A percentile compares a stretch with the other conserved stretches of the same genome.
phyloP scores from a whole-genome alignment of 2,113 vertebrate species.

The Suricata suricatta region DNA sequence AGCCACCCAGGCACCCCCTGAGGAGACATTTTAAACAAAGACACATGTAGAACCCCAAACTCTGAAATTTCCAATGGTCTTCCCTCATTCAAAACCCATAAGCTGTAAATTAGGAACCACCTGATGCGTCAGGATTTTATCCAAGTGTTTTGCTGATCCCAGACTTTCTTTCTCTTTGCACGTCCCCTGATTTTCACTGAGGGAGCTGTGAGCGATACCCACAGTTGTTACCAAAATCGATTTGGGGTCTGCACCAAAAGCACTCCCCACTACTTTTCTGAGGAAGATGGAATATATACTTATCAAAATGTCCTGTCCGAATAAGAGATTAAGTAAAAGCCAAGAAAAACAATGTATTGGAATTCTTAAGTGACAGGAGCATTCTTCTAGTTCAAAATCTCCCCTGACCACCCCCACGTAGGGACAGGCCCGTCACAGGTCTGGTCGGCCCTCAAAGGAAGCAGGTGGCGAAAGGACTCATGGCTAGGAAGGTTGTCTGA shows the following conservation, averaged over 20 bases:
- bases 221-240: neutral
- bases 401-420: neutral
- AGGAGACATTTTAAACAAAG: slow-evolving; percentile 15
- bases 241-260: neutral
- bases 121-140: neutral
- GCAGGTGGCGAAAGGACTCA: slow-evolving; percentile 21
- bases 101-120: neutral
- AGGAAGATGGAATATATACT: neutral
- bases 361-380: slow-evolving; percentile 40
- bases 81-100: slow-evolving; percentile 30
- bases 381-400: neutral
- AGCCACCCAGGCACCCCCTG: no score
- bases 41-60: slow-evolving; percentile 17
- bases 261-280: neutral
- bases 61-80: slow-evolving; percentile 57
- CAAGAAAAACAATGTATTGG: neutral
- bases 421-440: neutral
- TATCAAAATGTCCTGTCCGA: slow-evolving; percentile 40
- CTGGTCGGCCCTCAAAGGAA: slow-evolving; percentile 32
- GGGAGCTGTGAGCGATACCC: neutral
- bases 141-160: slow-evolving; percentile 19
- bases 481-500: slow-evolving; percentile 60
- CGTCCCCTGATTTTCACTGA: slow-evolving; percentile 7
- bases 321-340: slow-evolving; percentile 5
- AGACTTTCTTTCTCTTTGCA: neutral